These are phyloP conservation scores for Chironomus tepperi DNA, from an alignment of 1,140 invertebrate species.

Conservation along the genomic window DNA sequence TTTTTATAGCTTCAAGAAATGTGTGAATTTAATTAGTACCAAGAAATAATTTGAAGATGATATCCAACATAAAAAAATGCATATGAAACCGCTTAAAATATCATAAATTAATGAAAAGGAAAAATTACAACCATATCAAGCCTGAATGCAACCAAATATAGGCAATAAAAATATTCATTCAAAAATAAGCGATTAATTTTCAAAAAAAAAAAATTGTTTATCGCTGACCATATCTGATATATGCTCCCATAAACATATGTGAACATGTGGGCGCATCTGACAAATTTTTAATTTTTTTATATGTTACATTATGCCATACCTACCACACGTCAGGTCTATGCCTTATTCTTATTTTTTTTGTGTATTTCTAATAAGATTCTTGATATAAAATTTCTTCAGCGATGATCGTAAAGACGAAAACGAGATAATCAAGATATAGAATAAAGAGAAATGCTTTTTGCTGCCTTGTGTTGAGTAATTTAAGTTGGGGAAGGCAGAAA, in stretches of 20 bases:
- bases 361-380: background rate
- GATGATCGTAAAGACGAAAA: constrained; percentile 1
- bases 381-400: background rate
- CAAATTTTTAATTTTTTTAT: background rate
- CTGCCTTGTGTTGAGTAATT: background rate
- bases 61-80: too few species aligned
- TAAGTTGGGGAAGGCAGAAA: background rate
- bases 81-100: too few species aligned
- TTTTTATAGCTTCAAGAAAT: too few species aligned
- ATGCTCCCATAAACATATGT: background rate
- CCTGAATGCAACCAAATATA: too few species aligned
- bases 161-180: too few species aligned
- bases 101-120: too few species aligned
- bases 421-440: constrained; percentile 8
- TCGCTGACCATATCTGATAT: too few species aligned
- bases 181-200: too few species aligned
- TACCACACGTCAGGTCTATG: background rate
- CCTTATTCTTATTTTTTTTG: background rate
- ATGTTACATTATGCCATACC: background rate
- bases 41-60: too few species aligned
- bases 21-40: too few species aligned
- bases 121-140: too few species aligned
- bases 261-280: constrained; percentile 4
- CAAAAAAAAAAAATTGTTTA: too few species aligned
- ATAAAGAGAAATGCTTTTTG: background rate